Percentiles rank a stretch among this genome's conserved stretches.
phyloP scores from a whole-genome alignment of 2,113 vertebrate genomes.

The Labeo catla region DNA sequence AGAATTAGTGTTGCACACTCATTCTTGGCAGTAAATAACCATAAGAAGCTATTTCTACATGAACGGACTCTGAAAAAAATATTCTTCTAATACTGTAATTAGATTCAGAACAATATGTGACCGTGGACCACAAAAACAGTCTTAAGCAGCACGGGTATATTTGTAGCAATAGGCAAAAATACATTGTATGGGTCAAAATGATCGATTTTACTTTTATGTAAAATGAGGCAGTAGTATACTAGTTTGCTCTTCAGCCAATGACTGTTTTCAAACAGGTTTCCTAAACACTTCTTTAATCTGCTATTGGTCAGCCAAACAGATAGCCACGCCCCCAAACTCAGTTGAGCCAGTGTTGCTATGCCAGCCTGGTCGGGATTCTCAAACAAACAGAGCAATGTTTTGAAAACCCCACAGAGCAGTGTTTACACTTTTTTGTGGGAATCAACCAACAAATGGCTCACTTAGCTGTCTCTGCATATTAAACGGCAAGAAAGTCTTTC shows the following conservation, averaged over 20 bases:
- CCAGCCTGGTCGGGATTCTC: not conserved
- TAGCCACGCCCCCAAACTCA: not conserved
- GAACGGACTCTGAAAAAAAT: not conserved
- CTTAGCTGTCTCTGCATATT: not conserved
- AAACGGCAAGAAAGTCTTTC: not conserved
- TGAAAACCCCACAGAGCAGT: not conserved
- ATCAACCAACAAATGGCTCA: not conserved
- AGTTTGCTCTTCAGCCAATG: not conserved
- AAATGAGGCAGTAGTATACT: not conserved
- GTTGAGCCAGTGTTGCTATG: not conserved
- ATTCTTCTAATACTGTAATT: not conserved
- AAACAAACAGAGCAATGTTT: slow-evolving; percentile 17
- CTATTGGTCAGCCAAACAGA: slow-evolving; percentile 9
- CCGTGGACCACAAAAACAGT: too few relatives aligned
- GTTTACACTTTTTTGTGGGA: not conserved
- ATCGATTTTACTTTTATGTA: too few relatives aligned
- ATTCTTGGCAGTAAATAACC: not conserved
- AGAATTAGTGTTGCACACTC: not conserved
- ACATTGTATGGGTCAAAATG: too few relatives aligned
- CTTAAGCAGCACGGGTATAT: too few relatives aligned
- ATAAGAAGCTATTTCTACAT: not conserved
- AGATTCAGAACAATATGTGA: not conserved
- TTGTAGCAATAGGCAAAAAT: too few relatives aligned
- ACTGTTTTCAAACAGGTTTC: not conserved
- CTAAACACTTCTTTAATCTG: not conserved